Base-by-base conservation (phyloP, 2,888 invertebrate species). In the Platycheirus albimanus region DNA sequence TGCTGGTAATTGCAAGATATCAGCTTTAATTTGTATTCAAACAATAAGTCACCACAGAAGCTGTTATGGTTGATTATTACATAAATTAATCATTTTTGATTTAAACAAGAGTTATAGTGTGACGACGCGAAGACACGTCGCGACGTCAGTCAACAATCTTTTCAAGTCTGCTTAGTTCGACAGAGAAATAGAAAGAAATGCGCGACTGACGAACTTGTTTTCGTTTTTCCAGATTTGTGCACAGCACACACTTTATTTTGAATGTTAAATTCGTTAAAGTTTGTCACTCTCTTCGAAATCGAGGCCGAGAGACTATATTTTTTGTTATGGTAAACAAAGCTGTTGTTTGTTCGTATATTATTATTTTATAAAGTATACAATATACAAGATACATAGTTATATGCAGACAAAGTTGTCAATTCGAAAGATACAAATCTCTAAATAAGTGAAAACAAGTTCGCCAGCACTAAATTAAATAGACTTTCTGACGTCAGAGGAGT, bases 401-500 rank as follows among this genome's bases (percentile, higher is more conserved):
- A 5, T 19, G 30, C 8, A n/a, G 7, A 33, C 56, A 41, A 51
- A 28, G 24, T 41, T 28, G 10, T 58, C 41, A 41, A 24, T 74
- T 58, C 24, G 38, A 47, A 49, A 41, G 49, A 66, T 33, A 47
- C 24, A 30, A 38, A 28, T 36, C 17, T 56, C 38, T 38, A 13
- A 41, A 38, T 41, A n/a, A 20, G 20, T 30, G 33, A 7, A 75
- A 80, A 80, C 80, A 51, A 45, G 75, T 70, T 75, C 51, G 5
- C 10, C 43, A n/a, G 19, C 45, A n/a, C n/a, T 36, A 2, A 4
- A 36, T 24, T 13, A 41, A 56, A 19, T 41, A 56, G 38, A 67
- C 17, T 3, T 28, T 36, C 54, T 77, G 77, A 81, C 81, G 77
- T 81, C 81, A 77, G 69, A 66, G 20, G 3, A 19, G 6, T n/a